Base-by-base conservation (phyloP, 1,140 invertebrate species). In the Euura saliciscinereae region DNA sequence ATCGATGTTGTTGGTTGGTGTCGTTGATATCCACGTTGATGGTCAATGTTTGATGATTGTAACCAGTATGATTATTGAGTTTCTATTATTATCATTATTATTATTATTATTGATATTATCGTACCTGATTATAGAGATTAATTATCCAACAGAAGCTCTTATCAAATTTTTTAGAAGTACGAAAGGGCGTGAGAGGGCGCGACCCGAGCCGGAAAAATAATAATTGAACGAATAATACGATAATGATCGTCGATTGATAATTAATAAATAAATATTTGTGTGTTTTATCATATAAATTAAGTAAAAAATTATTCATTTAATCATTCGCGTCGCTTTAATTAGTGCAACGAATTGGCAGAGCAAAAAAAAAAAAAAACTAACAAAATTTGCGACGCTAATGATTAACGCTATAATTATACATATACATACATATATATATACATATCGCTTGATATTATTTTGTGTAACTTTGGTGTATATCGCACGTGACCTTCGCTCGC, bases 371-470 rank as follows among this genome's bases (percentile, higher is more conserved):
- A 71, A 65, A 65, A 45, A 65, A 42, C 13, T 2, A 42, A 13
- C 13, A 28, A 28, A 69, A 43, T 28, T 69, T 66, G 13, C 28
- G 77, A 79, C 71, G 82, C 82, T 82, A 84, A 84, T 84, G 66
- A 80, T 85, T 80, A 80, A 77, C 78, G 79, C 82, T 78, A 51
- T 46, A 11, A 11, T 71, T 74, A 69, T 69, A 73, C 76, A 76
- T 75, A 68, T 42, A 43, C 51, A 51, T 44, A 64, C 46, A 28
- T 66, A 59, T 68, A 46, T 74, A n/a, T 51, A 45, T 7, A 71
- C 4, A 8, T 44, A 69, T 45, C 44, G 43, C 68, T 74, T 72
- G 71, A 76, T 78, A 75, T 69, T 71, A 74, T 72, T 71, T 75
- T 75, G 75, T 78, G 75, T 75, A 76, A 75, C 28, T 78, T 75